A percentile compares a stretch with the other conserved stretches of the same genome.
phyloP scores from a whole-genome alignment of 2,888 invertebrate genomes.

The Polymixis lichenea region DNA sequence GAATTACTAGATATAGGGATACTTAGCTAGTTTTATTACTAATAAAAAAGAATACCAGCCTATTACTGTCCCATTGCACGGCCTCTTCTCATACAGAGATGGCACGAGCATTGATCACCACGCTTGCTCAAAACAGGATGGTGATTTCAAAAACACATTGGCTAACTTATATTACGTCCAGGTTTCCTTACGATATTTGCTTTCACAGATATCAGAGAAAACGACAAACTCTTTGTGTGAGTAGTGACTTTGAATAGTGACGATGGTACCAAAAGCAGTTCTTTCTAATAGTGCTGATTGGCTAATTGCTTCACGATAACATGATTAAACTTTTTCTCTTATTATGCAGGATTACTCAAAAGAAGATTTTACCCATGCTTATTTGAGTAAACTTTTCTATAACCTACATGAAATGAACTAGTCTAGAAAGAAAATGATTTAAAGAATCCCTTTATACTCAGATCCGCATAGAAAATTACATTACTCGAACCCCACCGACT shows the following conservation, averaged over 20 bases:
- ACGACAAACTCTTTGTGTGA: not conserved
- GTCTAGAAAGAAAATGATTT: slow-evolving; percentile 1
- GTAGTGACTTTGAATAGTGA: not conserved
- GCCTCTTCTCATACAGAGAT: not conserved
- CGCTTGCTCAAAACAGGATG: not conserved
- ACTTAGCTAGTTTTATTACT: no score
- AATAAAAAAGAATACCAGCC: no score
- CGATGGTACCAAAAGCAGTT: not conserved
- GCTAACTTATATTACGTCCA: not conserved
- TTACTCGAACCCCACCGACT: slow-evolving; percentile 4
- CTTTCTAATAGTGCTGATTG: no score
- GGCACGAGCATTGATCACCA: not conserved
- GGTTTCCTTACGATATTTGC: not conserved
- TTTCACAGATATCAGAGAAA: not conserved
- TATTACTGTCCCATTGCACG: no score
- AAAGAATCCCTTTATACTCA: slow-evolving; percentile 4
- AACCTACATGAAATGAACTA: not conserved
- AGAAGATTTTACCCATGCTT: not conserved
- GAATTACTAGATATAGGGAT: no score
- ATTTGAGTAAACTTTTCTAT: not conserved
- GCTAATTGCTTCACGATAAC: not conserved
- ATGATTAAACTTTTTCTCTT: not conserved
- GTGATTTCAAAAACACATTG: not conserved
- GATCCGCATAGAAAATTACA: slow-evolving; percentile 27
- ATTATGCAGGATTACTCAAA: not conserved